A percentile compares a stretch with the other conserved stretches of the same genome.
Evolutionary conservation across 2,113 vertebrate species (phyloP).

Genomic region (Poeciliopsis occidentalis): DNA sequence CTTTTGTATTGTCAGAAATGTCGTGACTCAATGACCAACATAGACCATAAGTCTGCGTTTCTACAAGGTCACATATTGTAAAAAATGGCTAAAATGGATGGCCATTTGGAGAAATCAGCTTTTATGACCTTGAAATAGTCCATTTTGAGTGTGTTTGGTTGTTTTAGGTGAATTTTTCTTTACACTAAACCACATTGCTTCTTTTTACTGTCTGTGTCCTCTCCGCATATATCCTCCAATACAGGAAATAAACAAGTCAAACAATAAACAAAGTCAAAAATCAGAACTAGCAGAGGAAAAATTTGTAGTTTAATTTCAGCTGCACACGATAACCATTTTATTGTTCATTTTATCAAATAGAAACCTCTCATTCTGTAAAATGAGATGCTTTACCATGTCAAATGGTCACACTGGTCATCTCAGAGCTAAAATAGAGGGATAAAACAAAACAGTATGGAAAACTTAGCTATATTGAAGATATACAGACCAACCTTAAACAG

Average conservation of each 20-base stretch:
- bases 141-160: too few species aligned
- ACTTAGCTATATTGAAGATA: neutral
- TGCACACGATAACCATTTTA: neutral
- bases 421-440: neutral
- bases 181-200: too few species aligned
- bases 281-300: neutral
- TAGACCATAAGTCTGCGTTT: neutral
- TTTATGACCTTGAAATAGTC: too few species aligned
- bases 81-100: neutral
- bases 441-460: neutral
- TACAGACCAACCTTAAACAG: neutral
- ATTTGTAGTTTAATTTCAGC: neutral
- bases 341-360: neutral
- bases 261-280: neutral
- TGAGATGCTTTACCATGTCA: neutral
- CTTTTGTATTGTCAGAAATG: neutral
- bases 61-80: neutral
- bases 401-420: neutral
- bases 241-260: neutral
- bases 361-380: neutral
- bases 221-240: neutral
- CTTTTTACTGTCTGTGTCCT: neutral
- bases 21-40: neutral
- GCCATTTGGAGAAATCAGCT: neutral
- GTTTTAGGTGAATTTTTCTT: too few species aligned